These are phyloP conservation scores for Lamprologus tigripictilis DNA, from an alignment of 2,113 vertebrate genomes.

Conservation along the genomic window DNA sequence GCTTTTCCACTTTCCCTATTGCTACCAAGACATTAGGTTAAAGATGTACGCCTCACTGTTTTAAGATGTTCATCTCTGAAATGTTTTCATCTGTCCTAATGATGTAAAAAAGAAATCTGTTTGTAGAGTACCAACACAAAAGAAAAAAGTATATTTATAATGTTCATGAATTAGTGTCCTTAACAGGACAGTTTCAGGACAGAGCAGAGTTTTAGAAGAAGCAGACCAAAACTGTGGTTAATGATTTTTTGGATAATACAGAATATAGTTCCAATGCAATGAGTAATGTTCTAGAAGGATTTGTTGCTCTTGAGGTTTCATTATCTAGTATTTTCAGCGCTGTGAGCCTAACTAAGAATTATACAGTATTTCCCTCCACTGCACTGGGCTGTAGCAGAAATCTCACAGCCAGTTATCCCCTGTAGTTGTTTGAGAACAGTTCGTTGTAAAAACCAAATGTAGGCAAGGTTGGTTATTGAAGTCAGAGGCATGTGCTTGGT, in stretches of 20 bases:
- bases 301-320: neutral
- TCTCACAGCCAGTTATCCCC: neutral
- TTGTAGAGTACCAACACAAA: neutral
- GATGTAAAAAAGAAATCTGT: neutral
- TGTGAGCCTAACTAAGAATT: neutral
- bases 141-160: neutral
- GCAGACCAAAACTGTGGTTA: neutral
- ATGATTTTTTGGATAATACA: neutral
- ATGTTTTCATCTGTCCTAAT: neutral
- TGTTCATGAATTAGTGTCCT: neutral
- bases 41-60: neutral
- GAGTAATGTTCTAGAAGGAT: neutral
- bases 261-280: neutral
- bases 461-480: neutral
- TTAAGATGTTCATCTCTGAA: neutral
- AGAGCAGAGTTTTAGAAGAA: neutral
- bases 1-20: neutral
- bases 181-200: neutral
- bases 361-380: neutral
- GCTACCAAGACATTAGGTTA: neutral
- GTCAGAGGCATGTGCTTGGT: neutral
- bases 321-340: neutral
- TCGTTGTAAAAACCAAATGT: neutral
- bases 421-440: neutral
- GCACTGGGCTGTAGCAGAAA: neutral